A percentile compares a stretch with the other conserved stretches of the same genome.
Evolutionary conservation across 2,113 vertebrate species (phyloP).

Genomic region (Myotis yumanensis): DNA sequence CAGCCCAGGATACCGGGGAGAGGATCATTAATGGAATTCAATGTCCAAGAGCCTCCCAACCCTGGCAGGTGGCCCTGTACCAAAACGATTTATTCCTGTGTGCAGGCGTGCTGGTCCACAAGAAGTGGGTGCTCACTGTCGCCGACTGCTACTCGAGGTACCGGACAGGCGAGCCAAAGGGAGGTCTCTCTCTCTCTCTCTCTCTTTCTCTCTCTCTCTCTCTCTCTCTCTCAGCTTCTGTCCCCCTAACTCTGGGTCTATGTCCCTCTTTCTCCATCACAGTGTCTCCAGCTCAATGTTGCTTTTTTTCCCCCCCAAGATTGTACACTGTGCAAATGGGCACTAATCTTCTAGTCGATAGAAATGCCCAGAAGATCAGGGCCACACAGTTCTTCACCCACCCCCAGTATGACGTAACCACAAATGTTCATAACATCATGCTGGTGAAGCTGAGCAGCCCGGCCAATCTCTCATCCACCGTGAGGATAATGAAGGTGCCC

Average conservation of each 20-base stretch:
- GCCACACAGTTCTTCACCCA: slow-evolving; percentile 81
- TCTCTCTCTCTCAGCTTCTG: not conserved
- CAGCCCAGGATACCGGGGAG: not conserved
- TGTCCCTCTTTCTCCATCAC: not conserved
- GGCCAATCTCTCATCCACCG: slow-evolving; percentile 78
- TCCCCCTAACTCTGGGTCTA: not conserved
- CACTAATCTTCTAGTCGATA: slow-evolving; percentile 78
- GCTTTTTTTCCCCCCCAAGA: not conserved
- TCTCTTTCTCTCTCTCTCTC: not conserved
- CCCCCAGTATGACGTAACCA: slow-evolving; percentile 72
- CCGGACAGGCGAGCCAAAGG: not conserved
- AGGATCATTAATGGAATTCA: not conserved
- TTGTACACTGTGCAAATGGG: slow-evolving; percentile 83
- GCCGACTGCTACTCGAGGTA: not conserved
- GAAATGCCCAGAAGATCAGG: slow-evolving; percentile 83
- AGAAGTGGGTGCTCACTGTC: not conserved
- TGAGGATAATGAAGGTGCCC: slow-evolving; percentile 81
- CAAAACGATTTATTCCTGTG: not conserved
- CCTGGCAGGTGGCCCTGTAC: not conserved
- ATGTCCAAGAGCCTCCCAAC: not conserved
- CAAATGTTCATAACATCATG: slow-evolving; percentile 86
- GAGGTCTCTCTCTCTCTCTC: not conserved
- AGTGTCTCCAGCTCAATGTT: not conserved
- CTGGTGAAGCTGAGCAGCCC: slow-evolving; percentile 81
- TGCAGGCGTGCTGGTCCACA: not conserved